These are phyloP conservation scores for Colossoma macropomum DNA, from an alignment of 2,113 vertebrate species.

Conservation along the genomic window DNA sequence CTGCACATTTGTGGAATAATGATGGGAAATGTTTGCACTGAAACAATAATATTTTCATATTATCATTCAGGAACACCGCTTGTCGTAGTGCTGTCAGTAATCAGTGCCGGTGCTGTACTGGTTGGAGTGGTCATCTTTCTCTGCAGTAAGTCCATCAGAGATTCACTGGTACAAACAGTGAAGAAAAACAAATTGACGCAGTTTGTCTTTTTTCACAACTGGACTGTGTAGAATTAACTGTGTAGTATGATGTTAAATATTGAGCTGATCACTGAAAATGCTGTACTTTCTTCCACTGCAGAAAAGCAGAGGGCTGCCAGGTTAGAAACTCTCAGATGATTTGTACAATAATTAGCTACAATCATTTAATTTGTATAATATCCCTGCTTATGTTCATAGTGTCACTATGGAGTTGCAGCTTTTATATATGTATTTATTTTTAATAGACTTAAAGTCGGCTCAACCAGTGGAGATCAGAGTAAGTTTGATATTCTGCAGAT, in stretches of 20 bases:
- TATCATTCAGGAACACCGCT: neutral
- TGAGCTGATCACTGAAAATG: neutral
- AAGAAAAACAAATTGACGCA: too few relatives aligned
- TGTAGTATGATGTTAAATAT: too few relatives aligned
- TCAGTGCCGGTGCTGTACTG: neutral
- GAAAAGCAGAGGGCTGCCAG: neutral
- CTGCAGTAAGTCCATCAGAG: conserved; percentile 20
- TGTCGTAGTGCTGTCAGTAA: neutral
- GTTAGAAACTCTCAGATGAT: neutral
- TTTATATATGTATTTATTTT: neutral
- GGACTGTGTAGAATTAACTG: neutral
- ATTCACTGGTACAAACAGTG: too few relatives aligned
- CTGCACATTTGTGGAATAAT: neutral
- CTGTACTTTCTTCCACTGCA: neutral
- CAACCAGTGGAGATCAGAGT: conserved; percentile 26
- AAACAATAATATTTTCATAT: neutral
- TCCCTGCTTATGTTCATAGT: too few relatives aligned
- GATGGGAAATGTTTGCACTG: neutral
- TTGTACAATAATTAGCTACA: neutral
- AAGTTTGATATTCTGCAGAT: neutral
- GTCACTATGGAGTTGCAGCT: neutral
- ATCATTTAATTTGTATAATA: too few relatives aligned
- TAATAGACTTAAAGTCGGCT: neutral
- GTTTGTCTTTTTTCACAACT: neutral
- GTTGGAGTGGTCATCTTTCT: conserved; percentile 16